Evolutionary conservation across 1,140 invertebrate species (phyloP).

Genomic region (Lepidurus packardi): DNA sequence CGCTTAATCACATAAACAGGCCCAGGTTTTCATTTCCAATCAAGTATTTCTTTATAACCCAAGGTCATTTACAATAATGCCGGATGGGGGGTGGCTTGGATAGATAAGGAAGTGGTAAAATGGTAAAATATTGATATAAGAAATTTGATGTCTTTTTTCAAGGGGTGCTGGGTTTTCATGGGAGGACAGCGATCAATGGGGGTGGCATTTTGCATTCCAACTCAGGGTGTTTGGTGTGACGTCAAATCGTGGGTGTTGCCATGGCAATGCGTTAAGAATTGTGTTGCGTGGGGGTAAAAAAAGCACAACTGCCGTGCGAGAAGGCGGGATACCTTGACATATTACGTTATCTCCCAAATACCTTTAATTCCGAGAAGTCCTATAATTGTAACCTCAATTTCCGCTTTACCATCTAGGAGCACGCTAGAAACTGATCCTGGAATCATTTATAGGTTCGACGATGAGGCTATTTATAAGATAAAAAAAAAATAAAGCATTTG

Average conservation of each 20-base stretch:
- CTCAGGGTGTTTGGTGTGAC: background rate
- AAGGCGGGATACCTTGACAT: background rate
- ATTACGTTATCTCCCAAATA: background rate
- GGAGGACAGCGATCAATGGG: background rate
- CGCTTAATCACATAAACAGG: background rate
- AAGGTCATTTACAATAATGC: background rate
- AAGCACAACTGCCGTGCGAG: background rate
- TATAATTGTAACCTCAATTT: too few species aligned
- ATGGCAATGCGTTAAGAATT: constrained; percentile 11
- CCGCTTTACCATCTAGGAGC: too few species aligned
- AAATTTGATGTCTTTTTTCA: background rate
- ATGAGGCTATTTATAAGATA: too few species aligned
- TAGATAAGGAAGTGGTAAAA: too few species aligned
- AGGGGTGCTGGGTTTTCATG: background rate
- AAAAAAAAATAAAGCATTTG: too few species aligned
- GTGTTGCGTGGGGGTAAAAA: background rate
- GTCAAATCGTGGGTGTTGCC: background rate
- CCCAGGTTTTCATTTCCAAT: background rate
- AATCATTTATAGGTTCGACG: too few species aligned
- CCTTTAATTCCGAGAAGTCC: too few species aligned
- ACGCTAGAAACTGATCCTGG: too few species aligned
- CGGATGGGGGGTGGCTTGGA: background rate
- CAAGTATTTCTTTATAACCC: background rate
- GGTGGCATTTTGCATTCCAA: background rate
- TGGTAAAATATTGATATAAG: too few species aligned